Evolutionary conservation across 2,888 invertebrate species (phyloP).

Genomic region (Perithous albicinctus): DNA sequence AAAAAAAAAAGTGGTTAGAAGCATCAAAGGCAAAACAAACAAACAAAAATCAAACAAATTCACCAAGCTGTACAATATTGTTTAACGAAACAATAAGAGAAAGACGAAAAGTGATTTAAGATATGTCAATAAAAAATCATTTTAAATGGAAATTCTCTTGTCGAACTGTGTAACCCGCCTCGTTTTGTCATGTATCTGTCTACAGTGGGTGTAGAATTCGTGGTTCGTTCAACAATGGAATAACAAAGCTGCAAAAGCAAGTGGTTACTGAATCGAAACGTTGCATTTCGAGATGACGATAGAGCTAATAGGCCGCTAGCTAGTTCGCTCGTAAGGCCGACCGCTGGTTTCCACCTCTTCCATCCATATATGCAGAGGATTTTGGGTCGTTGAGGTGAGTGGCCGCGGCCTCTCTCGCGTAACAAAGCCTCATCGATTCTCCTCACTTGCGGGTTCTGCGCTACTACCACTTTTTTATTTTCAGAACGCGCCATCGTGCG

Average conservation of each 20-base stretch:
- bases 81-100: constrained; percentile 75
- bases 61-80: constrained; percentile 71
- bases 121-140: constrained; percentile 77
- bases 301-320: not conserved
- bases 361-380: constrained; percentile 30
- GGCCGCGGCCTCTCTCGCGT: constrained; percentile 27
- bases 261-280: constrained; percentile 13
- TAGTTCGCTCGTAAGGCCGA: constrained; percentile 2
- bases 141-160: constrained; percentile 70
- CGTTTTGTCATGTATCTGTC: not conserved
- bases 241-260: constrained; percentile 11
- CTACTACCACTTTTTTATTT: constrained; percentile 41
- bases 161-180: not conserved
- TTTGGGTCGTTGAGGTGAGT: constrained; percentile 56
- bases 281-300: constrained; percentile 27
- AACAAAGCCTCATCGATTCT: constrained; percentile 59
- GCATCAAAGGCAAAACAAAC: too few species aligned
- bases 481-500: constrained; percentile 23
- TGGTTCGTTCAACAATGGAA: not conserved
- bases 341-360: constrained; percentile 10
- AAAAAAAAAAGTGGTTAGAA: constrained; percentile 16
- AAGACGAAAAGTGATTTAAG: constrained; percentile 78
- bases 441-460: not conserved
- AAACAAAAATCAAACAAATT: constrained; percentile 41
- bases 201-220: not conserved